phyloP scores from a whole-genome alignment of 2,113 vertebrate genomes.

The Zapornia atra region DNA sequence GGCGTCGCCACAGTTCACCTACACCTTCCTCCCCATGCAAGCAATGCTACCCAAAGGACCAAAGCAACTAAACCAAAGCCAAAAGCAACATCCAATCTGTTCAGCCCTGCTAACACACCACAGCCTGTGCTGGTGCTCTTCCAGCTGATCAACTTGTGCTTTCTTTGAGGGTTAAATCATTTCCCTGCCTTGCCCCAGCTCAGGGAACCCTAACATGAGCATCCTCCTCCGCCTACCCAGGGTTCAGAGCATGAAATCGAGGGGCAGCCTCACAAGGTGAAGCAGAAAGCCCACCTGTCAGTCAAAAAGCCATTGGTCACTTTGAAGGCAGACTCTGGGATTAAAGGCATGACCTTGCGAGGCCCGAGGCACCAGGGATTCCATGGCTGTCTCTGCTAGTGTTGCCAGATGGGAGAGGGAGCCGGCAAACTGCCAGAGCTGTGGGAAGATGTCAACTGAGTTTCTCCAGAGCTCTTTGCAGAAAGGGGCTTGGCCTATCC shows the following conservation, averaged over 20 bases:
- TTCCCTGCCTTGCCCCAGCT: neutral
- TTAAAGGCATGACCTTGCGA: neutral
- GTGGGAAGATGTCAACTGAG: neutral
- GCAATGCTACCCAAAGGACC: neutral
- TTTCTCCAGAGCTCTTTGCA: fast-evolving
- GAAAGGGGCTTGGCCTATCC: neutral
- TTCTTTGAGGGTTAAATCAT: neutral
- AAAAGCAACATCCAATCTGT: neutral
- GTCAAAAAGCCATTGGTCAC: fast-evolving
- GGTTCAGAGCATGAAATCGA: neutral
- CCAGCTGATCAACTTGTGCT: neutral
- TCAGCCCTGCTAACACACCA: neutral
- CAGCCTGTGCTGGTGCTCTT: fast-evolving
- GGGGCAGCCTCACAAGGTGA: neutral
- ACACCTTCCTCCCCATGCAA: neutral
- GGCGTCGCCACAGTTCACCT: neutral
- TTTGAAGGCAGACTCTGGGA: neutral
- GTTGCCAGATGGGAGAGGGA: neutral
- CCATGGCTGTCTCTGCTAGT: neutral
- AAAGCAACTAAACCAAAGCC: neutral
- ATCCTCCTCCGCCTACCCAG: neutral
- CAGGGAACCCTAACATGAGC: neutral
- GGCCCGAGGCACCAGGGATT: neutral
- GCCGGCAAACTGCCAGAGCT: neutral
- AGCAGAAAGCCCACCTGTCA: neutral